Evolutionary conservation across 1,140 invertebrate species (phyloP).

Genomic region (Parapsyche elsis): DNA sequence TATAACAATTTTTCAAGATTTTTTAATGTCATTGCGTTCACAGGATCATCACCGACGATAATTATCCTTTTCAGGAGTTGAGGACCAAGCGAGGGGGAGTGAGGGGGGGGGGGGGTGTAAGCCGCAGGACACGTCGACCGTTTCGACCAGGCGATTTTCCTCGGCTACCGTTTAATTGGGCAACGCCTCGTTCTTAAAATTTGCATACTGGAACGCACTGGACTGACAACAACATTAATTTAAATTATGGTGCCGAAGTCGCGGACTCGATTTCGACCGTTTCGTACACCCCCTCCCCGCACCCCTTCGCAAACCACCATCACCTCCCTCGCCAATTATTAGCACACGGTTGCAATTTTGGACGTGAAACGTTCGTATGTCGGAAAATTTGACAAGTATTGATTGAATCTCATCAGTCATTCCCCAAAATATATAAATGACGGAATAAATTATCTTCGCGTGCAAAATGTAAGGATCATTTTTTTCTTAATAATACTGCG

Average conservation of each 20-base stretch:
- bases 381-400: too few species aligned
- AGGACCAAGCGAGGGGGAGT: too few species aligned
- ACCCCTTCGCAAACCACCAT: not conserved
- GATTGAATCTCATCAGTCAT: too few species aligned
- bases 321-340: not conserved
- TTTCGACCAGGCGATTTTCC: not conserved
- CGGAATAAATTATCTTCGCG: too few species aligned
- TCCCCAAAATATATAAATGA: too few species aligned
- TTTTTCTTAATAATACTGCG: too few species aligned
- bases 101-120: not conserved
- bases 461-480: too few species aligned
- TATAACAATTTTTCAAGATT: too few species aligned
- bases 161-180: constrained; percentile 49
- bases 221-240: constrained; percentile 44
- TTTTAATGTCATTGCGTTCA: too few species aligned
- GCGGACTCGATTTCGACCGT: constrained; percentile 21
- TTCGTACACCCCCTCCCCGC: not conserved
- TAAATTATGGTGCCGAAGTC: constrained; percentile 41
- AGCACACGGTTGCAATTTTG: too few species aligned
- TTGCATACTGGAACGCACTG: constrained; percentile 40
- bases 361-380: too few species aligned
- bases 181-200: constrained; percentile 35
- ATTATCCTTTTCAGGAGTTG: not conserved
- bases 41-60: not conserved
- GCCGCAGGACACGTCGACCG: constrained; percentile 6